phyloP scores from a whole-genome alignment of 2,797 vertebrate species.

The Chromobotia macracanthus region DNA sequence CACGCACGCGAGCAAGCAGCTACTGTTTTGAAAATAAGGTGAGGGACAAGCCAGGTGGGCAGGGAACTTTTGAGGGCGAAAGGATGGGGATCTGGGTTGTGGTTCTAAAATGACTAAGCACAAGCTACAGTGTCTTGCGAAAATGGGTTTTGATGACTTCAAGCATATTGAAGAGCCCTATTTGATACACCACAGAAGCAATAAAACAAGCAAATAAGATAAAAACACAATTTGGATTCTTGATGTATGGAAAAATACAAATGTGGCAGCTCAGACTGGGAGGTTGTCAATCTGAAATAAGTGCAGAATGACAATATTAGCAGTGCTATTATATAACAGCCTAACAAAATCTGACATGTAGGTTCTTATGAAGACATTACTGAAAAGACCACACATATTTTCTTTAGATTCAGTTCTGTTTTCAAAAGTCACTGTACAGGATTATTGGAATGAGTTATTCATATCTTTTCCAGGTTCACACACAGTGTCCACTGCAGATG shows the following conservation, averaged over 20 bases:
- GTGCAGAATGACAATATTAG: constrained; percentile 9
- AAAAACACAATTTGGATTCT: constrained; percentile 15
- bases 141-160: constrained; percentile 17
- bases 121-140: neutral
- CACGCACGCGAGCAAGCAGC: constrained; percentile 50
- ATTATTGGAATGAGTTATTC: neutral
- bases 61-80: constrained; percentile 46
- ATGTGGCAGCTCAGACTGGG: constrained; percentile 29
- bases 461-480: constrained; percentile 5
- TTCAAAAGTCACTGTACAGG: neutral
- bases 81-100: constrained; percentile 40
- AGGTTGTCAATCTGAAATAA: neutral
- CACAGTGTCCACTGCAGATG: neutral
- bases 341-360: neutral
- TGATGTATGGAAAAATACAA: constrained; percentile 39
- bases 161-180: neutral
- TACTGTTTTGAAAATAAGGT: constrained; percentile 27
- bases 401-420: neutral
- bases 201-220: constrained; percentile 11
- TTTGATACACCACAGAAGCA: constrained; percentile 5
- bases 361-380: neutral
- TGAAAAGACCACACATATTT: constrained; percentile 2
- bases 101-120: constrained; percentile 4
- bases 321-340: neutral
- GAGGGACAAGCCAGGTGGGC: neutral